phyloP scores from a whole-genome alignment of 2,888 invertebrate genomes.

The Drosophila mimica region DNA sequence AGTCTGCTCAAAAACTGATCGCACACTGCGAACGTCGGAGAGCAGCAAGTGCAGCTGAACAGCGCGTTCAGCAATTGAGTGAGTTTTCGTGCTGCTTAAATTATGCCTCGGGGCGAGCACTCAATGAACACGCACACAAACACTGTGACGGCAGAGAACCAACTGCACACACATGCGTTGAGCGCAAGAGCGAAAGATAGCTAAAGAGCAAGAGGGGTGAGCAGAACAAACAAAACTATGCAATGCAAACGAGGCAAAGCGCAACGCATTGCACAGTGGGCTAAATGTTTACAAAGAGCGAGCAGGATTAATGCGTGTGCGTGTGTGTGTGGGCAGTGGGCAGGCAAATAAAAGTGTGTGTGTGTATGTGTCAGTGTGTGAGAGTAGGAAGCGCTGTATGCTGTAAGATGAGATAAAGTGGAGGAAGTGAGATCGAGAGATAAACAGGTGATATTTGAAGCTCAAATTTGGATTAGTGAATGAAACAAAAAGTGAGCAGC shows the following conservation, averaged over 20 bases:
- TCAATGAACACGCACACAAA: constrained; percentile 80
- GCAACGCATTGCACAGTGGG: constrained; percentile 74
- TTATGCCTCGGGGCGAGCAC: constrained; percentile 68
- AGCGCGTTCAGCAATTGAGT: constrained; percentile 36
- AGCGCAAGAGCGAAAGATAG: constrained; percentile 5
- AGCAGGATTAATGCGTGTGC: constrained; percentile 6
- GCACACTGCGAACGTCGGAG: constrained; percentile 48
- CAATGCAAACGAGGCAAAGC: constrained; percentile 62
- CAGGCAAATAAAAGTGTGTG: constrained; percentile 29
- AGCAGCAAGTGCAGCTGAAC: constrained; percentile 67
- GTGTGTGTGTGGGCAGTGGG: constrained; percentile 13
- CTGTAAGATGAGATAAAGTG: constrained; percentile 39
- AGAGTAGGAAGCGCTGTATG: constrained; percentile 42
- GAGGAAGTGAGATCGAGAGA: constrained; percentile 70
- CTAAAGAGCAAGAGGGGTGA: constrained; percentile 36
- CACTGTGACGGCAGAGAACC: constrained; percentile 30
- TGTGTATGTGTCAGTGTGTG: constrained; percentile 13
- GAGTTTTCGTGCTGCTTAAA: constrained; percentile 49
- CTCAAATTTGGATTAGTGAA: constrained; percentile 23
- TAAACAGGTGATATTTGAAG: constrained; percentile 63
- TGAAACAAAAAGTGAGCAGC: constrained; percentile 2
- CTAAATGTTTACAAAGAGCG: constrained; percentile 38
- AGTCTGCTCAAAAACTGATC: constrained; percentile 84
- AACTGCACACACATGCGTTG: constrained; percentile 8
- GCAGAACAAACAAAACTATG: constrained; percentile 72